Conservation (phyloP, 2,797 vertebrate genomes). For the Sebastes nivosus region DNA sequence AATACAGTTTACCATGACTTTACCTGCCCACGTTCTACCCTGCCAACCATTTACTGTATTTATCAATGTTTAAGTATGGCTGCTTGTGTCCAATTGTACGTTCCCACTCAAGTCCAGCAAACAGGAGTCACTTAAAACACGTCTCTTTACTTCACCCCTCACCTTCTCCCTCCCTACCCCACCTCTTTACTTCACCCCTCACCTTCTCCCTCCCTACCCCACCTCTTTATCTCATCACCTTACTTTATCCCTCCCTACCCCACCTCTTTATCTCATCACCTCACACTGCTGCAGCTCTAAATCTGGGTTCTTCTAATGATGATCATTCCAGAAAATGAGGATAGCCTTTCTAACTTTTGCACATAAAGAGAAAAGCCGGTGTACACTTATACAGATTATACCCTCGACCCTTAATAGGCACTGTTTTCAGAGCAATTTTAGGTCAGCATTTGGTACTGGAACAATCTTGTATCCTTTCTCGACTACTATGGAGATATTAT, state of each 20-base stretch:
- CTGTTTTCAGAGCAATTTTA: background rate
- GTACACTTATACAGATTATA: background rate
- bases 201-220: no score
- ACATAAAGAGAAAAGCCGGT: conserved; percentile 3
- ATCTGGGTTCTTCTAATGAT: background rate
- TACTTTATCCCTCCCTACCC: background rate
- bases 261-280: background rate
- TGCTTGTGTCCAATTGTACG: no score
- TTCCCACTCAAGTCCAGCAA: background rate
- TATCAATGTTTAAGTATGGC: background rate
- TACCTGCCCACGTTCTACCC: background rate
- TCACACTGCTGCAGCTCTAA: background rate
- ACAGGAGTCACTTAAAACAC: background rate
- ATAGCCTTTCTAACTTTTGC: conserved; percentile 35
- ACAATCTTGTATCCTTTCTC: conserved; percentile 2
- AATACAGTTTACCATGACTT: background rate
- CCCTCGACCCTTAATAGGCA: background rate
- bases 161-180: no score
- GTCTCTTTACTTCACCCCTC: background rate
- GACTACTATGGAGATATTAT: background rate
- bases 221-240: no score
- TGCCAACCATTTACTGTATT: background rate
- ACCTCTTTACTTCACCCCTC: no score
- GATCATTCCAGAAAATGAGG: background rate
- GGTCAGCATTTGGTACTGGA: background rate